phyloP scores from a whole-genome alignment of 2,797 vertebrate species.

The Sebastes diploproa region DNA sequence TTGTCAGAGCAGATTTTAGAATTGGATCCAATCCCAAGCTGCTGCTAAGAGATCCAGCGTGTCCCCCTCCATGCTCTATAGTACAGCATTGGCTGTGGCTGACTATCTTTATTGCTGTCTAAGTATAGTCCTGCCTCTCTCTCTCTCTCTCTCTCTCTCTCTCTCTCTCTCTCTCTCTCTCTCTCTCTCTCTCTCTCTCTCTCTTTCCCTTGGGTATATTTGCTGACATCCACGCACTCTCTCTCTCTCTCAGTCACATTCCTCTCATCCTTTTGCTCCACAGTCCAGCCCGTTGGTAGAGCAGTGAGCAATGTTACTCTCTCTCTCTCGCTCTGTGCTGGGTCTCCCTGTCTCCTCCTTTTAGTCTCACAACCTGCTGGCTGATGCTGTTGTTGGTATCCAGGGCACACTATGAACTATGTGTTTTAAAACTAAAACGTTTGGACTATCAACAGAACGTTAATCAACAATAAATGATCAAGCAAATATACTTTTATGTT shows the following conservation, averaged over 20 bases:
- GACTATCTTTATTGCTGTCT: constrained; percentile 58
- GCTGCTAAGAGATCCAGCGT: constrained; percentile 21
- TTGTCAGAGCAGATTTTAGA: constrained; percentile 9
- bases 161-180: constrained; percentile 1
- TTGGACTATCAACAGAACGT: not conserved
- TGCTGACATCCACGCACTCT: constrained; percentile 53
- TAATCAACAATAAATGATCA: not conserved
- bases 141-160: constrained; percentile 29
- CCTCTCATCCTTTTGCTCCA: constrained; percentile 51
- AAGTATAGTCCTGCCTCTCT: constrained; percentile 60
- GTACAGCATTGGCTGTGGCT: constrained; percentile 32
- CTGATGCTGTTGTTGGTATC: constrained; percentile 43
- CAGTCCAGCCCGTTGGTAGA: constrained; percentile 44
- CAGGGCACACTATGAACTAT: constrained; percentile 6
- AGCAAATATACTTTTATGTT: not conserved
- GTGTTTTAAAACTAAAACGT: not conserved
- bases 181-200: constrained; percentile 18
- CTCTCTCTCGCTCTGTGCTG: not conserved
- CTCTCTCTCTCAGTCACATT: constrained; percentile 49
- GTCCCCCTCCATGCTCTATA: constrained; percentile 35
- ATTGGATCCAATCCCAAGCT: constrained; percentile 12
- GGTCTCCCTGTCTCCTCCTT: constrained; percentile 62
- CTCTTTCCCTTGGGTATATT: constrained; percentile 47
- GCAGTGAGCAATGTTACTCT: constrained; percentile 38
- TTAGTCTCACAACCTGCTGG: constrained; percentile 68